A percentile compares a stretch with the other conserved stretches of the same genome.
Conservation (phyloP, 1,140 invertebrate species). For the Apis mellifera region Amel_HAv3.1 CM009931.2:671501-672000, state of each 20-base stretch:
- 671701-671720: slow-evolving; percentile 14
- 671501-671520: not conserved
- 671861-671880: slow-evolving; percentile 53
- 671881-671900: slow-evolving; percentile 46
- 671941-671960: not conserved
- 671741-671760: slow-evolving; percentile 23
- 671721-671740: slow-evolving; percentile 32
- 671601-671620: slow-evolving; percentile 14
- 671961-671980: not conserved
- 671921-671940: slow-evolving; percentile 43
- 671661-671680: slow-evolving; percentile 25
- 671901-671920: slow-evolving; percentile 51
- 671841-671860: no score
- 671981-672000: slow-evolving; percentile 29
- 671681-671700: slow-evolving; percentile 50
- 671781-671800: no score
- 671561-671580: not conserved
- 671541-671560: not conserved
- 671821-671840: not conserved
- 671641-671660: slow-evolving; percentile 41
- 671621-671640: slow-evolving; percentile 21
- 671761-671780: not conserved
- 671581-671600: not conserved
- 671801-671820: no score
- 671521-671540: not conserved